Conservation (phyloP, 1,140 invertebrate species). For the Lepidostoma basale region DNA sequence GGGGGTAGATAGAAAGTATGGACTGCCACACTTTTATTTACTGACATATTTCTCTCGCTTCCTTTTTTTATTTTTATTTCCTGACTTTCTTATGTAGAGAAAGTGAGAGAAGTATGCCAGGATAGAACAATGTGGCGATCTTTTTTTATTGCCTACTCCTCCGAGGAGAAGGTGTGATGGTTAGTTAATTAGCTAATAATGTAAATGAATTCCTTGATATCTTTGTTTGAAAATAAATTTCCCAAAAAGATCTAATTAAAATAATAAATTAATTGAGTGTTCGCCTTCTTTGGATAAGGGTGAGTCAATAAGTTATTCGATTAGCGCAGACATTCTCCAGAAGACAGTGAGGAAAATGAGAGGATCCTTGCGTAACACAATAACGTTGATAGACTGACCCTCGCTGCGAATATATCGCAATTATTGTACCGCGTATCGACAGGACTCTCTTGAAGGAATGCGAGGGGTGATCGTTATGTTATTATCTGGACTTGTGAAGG, state of each 20-base stretch:
- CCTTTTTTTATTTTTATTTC: too few relatives aligned
- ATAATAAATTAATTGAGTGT: background rate
- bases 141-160: too few relatives aligned
- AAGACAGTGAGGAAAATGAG: conserved; percentile 20
- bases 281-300: background rate
- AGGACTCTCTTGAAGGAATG: background rate
- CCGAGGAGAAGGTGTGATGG: too few relatives aligned
- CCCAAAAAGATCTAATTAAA: background rate
- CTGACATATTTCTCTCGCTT: too few relatives aligned
- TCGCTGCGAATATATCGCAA: background rate
- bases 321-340: conserved; percentile 24
- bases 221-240: background rate
- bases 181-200: background rate
- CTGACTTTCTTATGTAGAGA: too few relatives aligned
- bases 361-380: conserved; percentile 29
- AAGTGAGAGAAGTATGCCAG: too few relatives aligned
- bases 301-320: conserved; percentile 1
- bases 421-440: background rate
- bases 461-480: background rate
- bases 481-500: conserved; percentile 6
- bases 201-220: background rate
- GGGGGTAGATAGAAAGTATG: too few relatives aligned
- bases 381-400: conserved; percentile 27
- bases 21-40: too few relatives aligned
- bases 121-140: too few relatives aligned